Percentiles rank a stretch among this genome's conserved stretches.
Evolutionary conservation across 1,140 invertebrate genomes (phyloP).

Genomic region (Temnothorax longispinosus): DNA sequence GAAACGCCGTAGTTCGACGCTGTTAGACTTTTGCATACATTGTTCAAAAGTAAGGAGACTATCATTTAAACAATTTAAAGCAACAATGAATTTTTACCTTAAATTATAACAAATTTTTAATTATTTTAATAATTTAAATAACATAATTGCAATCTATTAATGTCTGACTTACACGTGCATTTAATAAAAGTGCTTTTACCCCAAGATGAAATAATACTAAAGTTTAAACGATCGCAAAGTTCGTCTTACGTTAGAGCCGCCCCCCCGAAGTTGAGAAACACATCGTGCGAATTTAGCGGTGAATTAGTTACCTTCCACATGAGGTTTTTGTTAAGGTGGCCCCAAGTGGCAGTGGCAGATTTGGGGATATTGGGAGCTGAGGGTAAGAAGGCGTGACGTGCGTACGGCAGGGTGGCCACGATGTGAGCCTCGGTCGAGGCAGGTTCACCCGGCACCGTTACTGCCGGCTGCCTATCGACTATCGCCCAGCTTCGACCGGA

Average conservation of each 20-base stretch:
- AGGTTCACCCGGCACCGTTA: constrained; percentile 79
- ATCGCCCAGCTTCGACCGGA: constrained; percentile 84
- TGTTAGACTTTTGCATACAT: not conserved
- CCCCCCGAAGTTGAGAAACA: constrained; percentile 26
- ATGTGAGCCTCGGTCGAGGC: constrained; percentile 83
- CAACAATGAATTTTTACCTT: not conserved
- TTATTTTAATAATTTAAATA: not conserved
- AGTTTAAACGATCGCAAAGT: not conserved
- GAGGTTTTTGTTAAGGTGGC: constrained; percentile 89
- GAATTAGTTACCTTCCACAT: constrained; percentile 89
- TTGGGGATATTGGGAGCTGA: constrained; percentile 88
- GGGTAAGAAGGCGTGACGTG: constrained; percentile 87
- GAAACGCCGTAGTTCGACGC: not conserved
- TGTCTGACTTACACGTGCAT: not conserved
- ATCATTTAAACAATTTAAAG: not conserved
- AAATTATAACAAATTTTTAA: not conserved
- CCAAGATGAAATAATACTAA: not conserved
- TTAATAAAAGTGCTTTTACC: not conserved
- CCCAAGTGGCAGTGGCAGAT: constrained; percentile 88
- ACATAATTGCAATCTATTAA: not conserved
- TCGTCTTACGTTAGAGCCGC: constrained; percentile 37
- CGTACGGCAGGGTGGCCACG: constrained; percentile 87
- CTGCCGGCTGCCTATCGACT: constrained; percentile 83
- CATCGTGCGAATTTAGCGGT: constrained; percentile 69
- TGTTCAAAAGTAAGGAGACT: not conserved